Conservation (phyloP, 1,140 invertebrate species). For the Heliconius eleuchia region DNA sequence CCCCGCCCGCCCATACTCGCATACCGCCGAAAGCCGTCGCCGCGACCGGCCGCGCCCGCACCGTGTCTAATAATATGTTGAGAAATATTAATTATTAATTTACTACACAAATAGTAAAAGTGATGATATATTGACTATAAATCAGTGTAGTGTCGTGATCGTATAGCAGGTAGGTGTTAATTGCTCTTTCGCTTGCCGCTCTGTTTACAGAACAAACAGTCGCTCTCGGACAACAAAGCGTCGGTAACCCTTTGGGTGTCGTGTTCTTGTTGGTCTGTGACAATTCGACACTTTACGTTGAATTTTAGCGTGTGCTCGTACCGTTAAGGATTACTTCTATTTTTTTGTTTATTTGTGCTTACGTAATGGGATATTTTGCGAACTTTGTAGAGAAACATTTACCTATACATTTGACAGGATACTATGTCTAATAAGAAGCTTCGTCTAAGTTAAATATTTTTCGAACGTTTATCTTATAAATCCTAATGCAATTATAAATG, state of each 20-base stretch:
- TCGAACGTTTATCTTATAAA: too few species aligned
- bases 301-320: conserved; percentile 43
- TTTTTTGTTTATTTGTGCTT: neutral
- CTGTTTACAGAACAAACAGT: conserved; percentile 59
- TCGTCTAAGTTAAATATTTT: too few species aligned
- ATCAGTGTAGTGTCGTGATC: conserved; percentile 77
- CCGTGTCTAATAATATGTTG: conserved; percentile 23
- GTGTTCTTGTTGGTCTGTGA: conserved; percentile 56
- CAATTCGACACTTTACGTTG: conserved; percentile 62
- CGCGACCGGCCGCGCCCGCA: conserved; percentile 61
- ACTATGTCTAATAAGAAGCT: too few species aligned
- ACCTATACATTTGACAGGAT: too few species aligned
- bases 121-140: conserved; percentile 79
- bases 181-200: conserved; percentile 64
- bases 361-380: neutral
- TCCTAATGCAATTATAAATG: too few species aligned
- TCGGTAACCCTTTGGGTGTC: conserved; percentile 64
- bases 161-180: conserved; percentile 79
- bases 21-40: conserved; percentile 64
- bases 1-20: conserved; percentile 66
- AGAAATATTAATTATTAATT: conserved; percentile 74
- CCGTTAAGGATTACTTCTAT: conserved; percentile 29
- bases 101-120: conserved; percentile 76
- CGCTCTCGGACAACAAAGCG: conserved; percentile 58
- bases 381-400: neutral